These are phyloP conservation scores for Mico argentatus DNA, from an alignment of 2,797 vertebrate genomes.

Conservation along the genomic window DNA sequence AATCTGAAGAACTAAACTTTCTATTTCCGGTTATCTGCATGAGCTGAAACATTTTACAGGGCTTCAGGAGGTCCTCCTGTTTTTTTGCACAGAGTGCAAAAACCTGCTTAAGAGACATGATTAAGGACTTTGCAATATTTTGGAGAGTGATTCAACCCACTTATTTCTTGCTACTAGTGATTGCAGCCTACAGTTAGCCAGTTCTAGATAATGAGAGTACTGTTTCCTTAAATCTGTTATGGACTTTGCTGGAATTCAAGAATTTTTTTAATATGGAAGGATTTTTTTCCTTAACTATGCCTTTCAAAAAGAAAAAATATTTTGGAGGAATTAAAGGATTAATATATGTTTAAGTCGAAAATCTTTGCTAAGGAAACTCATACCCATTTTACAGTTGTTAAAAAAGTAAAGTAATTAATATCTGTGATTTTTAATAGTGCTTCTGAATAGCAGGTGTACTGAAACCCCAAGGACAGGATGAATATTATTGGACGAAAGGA, in stretches of 20 bases:
- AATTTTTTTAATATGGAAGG: not conserved
- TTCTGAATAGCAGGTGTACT: not conserved
- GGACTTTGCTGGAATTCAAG: not conserved
- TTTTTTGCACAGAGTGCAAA: not conserved
- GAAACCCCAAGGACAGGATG: not conserved
- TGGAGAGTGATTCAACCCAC: not conserved
- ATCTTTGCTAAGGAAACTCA: not conserved
- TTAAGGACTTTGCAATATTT: not conserved
- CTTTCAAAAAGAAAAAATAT: not conserved
- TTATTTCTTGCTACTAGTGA: not conserved
- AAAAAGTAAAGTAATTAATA: not conserved
- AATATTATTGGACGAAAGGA: not conserved
- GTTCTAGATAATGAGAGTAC: not conserved
- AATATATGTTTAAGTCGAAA: slow-evolving; percentile 6
- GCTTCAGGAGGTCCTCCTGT: not conserved
- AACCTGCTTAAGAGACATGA: not conserved
- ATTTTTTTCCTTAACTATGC: not conserved
- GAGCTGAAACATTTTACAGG: not conserved
- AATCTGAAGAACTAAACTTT: not conserved
- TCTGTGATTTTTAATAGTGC: not conserved
- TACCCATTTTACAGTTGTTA: not conserved
- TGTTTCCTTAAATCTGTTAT: not conserved
- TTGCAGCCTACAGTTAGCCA: not conserved
- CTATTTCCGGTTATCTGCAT: accelerated
- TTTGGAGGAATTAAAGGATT: not conserved